A percentile compares a stretch with the other conserved stretches of the same genome.
Evolutionary conservation across 2,797 vertebrate genomes (phyloP).

Genomic region (Malurus leucopterus): DNA sequence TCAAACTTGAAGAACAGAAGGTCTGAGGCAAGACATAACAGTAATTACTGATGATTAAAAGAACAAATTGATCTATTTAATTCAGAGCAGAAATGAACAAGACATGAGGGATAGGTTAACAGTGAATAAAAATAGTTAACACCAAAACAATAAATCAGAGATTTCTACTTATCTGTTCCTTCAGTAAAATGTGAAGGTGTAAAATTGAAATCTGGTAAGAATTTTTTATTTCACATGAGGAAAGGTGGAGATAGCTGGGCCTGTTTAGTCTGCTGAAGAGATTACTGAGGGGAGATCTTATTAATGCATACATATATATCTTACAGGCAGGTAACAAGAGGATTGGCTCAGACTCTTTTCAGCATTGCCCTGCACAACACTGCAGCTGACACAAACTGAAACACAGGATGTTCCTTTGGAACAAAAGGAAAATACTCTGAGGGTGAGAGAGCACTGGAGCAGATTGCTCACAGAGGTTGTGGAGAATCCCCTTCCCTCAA

Average conservation of each 20-base stretch:
- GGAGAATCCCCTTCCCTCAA: too few relatives aligned
- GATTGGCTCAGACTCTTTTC: background rate
- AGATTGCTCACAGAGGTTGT: too few relatives aligned
- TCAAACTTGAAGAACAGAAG: background rate
- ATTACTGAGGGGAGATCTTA: background rate
- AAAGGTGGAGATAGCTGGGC: background rate
- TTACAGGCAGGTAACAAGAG: background rate
- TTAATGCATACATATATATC: background rate
- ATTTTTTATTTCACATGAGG: background rate
- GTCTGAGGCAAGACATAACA: background rate
- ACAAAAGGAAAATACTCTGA: background rate
- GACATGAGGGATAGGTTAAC: background rate
- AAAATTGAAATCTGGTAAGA: background rate
- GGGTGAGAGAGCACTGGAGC: background rate
- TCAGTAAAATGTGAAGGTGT: background rate
- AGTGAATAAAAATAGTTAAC: background rate
- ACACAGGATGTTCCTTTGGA: background rate
- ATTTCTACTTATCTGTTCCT: background rate
- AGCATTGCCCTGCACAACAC: background rate
- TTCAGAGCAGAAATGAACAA: background rate
- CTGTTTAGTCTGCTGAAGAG: background rate
- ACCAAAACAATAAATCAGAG: background rate
- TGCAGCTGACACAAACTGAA: background rate
- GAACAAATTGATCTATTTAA: background rate
- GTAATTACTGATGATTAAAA: background rate